phyloP scores from a whole-genome alignment of 2,113 vertebrate genomes.

The Alligator sinensis region DNA sequence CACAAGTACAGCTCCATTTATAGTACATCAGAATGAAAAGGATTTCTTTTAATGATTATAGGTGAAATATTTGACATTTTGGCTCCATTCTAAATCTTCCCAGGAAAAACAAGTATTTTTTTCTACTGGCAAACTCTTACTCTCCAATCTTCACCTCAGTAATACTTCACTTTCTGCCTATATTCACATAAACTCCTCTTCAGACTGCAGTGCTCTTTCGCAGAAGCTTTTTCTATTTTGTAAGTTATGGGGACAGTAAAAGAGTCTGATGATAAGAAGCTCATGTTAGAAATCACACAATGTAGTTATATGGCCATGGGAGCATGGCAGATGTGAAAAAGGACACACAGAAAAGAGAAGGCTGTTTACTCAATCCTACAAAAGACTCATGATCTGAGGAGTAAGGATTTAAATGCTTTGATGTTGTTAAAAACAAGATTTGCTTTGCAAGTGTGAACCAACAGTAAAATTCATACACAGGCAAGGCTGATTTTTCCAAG shows the following conservation, averaged over 20 bases:
- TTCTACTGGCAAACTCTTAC: conserved; percentile 14
- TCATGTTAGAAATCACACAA: neutral
- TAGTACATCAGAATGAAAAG: neutral
- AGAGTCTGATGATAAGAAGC: neutral
- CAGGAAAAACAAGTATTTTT: neutral
- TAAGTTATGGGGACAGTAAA: neutral
- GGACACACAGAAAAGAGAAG: neutral
- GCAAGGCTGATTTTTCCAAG: neutral
- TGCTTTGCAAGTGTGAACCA: neutral
- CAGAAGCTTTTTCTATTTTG: neutral
- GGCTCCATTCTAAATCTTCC: neutral
- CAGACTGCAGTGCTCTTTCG: conserved; percentile 6
- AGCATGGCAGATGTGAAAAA: neutral
- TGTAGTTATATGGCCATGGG: accelerated
- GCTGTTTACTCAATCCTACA: neutral
- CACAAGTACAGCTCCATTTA: neutral
- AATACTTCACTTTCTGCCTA: conserved; percentile 26
- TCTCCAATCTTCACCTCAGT: neutral
- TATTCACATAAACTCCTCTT: conserved; percentile 17
- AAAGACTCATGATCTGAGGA: neutral
- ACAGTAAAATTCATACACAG: neutral
- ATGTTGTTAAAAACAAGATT: neutral
- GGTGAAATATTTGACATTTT: conserved; percentile 9
- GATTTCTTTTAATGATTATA: neutral
- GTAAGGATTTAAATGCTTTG: neutral